Evolutionary conservation across 2,888 invertebrate genomes (phyloP).

Genomic region (Lepidochrysops patricia): DNA sequence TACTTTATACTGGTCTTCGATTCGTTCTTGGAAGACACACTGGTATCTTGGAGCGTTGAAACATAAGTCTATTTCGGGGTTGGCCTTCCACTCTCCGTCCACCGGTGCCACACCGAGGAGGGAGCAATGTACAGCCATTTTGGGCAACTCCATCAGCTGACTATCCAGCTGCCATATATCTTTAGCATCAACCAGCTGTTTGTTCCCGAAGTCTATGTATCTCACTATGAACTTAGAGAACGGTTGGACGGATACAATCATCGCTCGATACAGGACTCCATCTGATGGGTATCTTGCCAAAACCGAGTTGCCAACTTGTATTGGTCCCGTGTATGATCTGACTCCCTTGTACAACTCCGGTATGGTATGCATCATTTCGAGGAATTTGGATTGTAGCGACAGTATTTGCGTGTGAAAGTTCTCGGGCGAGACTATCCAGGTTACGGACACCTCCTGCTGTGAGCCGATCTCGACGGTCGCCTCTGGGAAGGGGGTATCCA

Average conservation of each 20-base stretch:
- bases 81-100: slow-evolving; percentile 74
- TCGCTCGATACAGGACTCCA: slow-evolving; percentile 81
- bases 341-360: slow-evolving; percentile 78
- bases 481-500: slow-evolving; percentile 63
- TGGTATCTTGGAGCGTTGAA: slow-evolving; percentile 76
- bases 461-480: slow-evolving; percentile 63
- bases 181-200: slow-evolving; percentile 74
- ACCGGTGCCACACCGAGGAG: slow-evolving; percentile 76
- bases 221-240: slow-evolving; percentile 77
- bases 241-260: slow-evolving; percentile 74
- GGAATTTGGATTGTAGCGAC: slow-evolving; percentile 71
- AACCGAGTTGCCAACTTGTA: slow-evolving; percentile 77
- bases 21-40: slow-evolving; percentile 70
- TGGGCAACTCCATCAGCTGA: slow-evolving; percentile 78
- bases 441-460: slow-evolving; percentile 75
- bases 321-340: slow-evolving; percentile 45
- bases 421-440: slow-evolving; percentile 85
- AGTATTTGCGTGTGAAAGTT: slow-evolving; percentile 80
- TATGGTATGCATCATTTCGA: slow-evolving; percentile 81
- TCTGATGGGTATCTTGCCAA: slow-evolving; percentile 82
- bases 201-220: slow-evolving; percentile 86
- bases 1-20: slow-evolving; percentile 63
- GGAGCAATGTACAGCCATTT: slow-evolving; percentile 81
- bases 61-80: slow-evolving; percentile 70
- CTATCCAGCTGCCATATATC: slow-evolving; percentile 82